Evolutionary conservation across 2,888 invertebrate genomes (phyloP).

Genomic region (Xestia sexstrigata): DNA sequence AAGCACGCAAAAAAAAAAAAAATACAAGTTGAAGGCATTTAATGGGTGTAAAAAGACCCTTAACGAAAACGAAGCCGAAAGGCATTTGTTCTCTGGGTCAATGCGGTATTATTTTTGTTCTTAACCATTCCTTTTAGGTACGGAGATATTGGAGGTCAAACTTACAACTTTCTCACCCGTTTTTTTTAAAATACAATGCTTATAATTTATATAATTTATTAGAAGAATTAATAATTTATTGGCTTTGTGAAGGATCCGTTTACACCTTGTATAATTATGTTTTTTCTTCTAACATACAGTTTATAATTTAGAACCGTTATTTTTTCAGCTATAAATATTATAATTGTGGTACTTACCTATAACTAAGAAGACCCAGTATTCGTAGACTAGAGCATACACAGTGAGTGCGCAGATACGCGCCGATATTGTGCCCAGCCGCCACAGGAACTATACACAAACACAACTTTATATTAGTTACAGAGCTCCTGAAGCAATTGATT

Average conservation of each 20-base stretch:
- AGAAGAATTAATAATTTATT: too few relatives aligned
- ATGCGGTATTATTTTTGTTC: background rate
- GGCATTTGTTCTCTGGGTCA: background rate
- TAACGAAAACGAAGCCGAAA: too few relatives aligned
- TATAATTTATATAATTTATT: too few relatives aligned
- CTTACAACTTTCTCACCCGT: too few relatives aligned
- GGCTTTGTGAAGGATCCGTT: background rate
- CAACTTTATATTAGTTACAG: background rate
- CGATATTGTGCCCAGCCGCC: constrained; percentile 96
- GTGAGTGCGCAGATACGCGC: constrained; percentile 95
- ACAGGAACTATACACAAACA: constrained; percentile 90
- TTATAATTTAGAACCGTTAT: background rate
- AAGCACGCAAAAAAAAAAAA: background rate
- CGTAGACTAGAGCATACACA: constrained; percentile 95
- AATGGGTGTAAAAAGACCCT: background rate
- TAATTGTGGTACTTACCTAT: constrained; percentile 84
- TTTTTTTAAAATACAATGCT: too few relatives aligned
- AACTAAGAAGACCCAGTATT: constrained; percentile 95
- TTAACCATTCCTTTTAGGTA: background rate
- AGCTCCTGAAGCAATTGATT: background rate
- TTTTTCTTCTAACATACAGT: background rate
- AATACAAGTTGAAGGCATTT: background rate
- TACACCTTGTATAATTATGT: background rate
- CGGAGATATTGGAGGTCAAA: background rate
- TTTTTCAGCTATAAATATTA: background rate